Evolutionary conservation across 2,113 vertebrate genomes (phyloP), one percentile per base, ranked within the genome.

Genomic region (Gallinago undulata): DNA sequence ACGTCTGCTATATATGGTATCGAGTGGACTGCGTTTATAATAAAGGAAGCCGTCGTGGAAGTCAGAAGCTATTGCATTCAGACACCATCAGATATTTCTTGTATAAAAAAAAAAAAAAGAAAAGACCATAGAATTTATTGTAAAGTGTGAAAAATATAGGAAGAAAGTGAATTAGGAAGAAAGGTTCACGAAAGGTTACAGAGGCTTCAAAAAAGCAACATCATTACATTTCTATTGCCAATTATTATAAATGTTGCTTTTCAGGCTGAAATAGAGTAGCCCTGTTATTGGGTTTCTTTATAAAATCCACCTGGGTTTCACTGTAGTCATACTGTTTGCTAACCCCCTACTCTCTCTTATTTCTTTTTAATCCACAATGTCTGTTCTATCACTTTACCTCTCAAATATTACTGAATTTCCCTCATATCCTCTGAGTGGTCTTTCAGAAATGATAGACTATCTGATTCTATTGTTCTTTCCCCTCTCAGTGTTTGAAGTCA

Each of bases 301-400:
- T 94, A 69, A 81, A 79, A 88, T 89, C 86, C 90, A 87, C 43
- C 67, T 90, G 88, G 66, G 39, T 87, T 89, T 93, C 41, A 55
- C 84, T 89, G 21, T 51, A 57, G 21, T 95, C 23, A 11, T 39
- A 39, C 23, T 11, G 48, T 94, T 94, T 60, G 47, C 79, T 92
- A 83, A 50, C 27, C 13, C 10, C 87, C 48, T 70, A 5, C 21
- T 79, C 31, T 33, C 48, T 92, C 79, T 73, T 86, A 79, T 78
- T 93, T 91, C 89, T 64, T 95, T 83, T 67, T 87, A 94, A 91
- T 88, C 76, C 60, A 35, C 66, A 41, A 19, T 41, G 78, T 84
- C 95, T 97, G 85, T 81, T 96, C 86, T 86, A 59, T 87, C 70
- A 91, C 89, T 96, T 89, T 92, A 30, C 80, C 55, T 95, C 77